Conservation (phyloP, 2,113 vertebrate species). For the Entomyzon cyanotis region DNA sequence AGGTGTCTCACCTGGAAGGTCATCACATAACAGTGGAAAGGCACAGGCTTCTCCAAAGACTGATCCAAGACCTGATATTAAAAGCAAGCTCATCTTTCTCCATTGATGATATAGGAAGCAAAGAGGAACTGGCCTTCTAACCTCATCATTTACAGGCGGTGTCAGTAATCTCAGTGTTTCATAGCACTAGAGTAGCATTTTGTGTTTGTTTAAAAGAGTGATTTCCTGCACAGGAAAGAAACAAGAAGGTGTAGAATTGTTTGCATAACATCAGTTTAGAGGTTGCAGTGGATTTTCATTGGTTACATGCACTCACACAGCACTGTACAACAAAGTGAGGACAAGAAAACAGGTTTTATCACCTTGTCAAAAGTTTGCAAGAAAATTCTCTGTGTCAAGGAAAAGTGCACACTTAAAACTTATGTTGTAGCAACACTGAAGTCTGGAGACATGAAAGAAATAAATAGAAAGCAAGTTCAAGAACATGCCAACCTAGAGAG, state of each 20-base stretch:
- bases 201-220: neutral
- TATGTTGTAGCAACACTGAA: neutral
- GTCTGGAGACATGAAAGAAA: neutral
- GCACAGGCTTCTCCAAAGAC: neutral
- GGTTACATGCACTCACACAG: neutral
- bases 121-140: neutral
- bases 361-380: neutral
- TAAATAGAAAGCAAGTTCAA: neutral
- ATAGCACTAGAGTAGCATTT: neutral
- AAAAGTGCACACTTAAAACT: neutral
- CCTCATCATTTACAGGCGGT: neutral
- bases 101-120: neutral
- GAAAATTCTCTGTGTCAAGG: neutral
- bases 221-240: neutral
- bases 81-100: neutral
- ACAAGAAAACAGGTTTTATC: constrained; percentile 1
- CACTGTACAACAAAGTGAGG: neutral
- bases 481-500: neutral
- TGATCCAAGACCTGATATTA: neutral
- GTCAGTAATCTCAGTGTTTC: neutral
- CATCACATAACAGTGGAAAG: neutral
- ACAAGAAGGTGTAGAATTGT: neutral
- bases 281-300: neutral
- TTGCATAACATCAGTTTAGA: neutral
- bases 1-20: neutral